phyloP scores from a whole-genome alignment of 2,888 invertebrate genomes.

The Philereme transversata region DNA sequence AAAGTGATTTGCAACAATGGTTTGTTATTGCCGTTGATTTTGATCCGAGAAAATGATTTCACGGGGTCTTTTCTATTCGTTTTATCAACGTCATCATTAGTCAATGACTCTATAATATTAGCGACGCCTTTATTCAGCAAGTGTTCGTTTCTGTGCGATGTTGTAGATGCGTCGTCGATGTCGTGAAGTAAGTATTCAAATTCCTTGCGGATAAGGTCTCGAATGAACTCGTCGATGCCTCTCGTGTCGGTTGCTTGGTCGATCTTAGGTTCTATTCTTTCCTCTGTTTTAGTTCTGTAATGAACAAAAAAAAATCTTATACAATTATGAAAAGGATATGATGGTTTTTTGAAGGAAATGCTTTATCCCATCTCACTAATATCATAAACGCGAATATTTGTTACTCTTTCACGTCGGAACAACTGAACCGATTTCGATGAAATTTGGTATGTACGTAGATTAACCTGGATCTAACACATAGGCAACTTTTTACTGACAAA shows the following conservation, averaged over 20 bases:
- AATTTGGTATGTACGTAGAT: no score
- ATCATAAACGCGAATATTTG: no score
- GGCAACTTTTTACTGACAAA: no score
- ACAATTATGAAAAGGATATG: no score
- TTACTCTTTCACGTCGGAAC: no score
- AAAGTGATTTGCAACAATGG: slow-evolving; percentile 75
- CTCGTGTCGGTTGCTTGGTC: slow-evolving; percentile 74
- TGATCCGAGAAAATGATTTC: slow-evolving; percentile 69
- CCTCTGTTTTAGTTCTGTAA: slow-evolving; percentile 46
- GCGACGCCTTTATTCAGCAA: slow-evolving; percentile 65
- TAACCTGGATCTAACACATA: no score
- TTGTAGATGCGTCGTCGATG: slow-evolving; percentile 55
- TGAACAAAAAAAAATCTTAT: neutral
- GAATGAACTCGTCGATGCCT: slow-evolving; percentile 73
- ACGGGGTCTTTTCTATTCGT: slow-evolving; percentile 50
- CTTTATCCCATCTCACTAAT: no score
- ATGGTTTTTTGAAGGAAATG: no score
- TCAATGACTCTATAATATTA: slow-evolving; percentile 65
- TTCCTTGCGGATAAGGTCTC: slow-evolving; percentile 71
- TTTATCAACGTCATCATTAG: slow-evolving; percentile 45
- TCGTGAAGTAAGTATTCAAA: slow-evolving; percentile 66
- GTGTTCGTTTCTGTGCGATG: slow-evolving; percentile 54
- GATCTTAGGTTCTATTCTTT: slow-evolving; percentile 49
- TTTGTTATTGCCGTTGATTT: slow-evolving; percentile 77
- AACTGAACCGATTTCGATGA: no score